Base-by-base conservation (phyloP, 2,888 invertebrate species). In the Scaptomyza reducta region DNA sequence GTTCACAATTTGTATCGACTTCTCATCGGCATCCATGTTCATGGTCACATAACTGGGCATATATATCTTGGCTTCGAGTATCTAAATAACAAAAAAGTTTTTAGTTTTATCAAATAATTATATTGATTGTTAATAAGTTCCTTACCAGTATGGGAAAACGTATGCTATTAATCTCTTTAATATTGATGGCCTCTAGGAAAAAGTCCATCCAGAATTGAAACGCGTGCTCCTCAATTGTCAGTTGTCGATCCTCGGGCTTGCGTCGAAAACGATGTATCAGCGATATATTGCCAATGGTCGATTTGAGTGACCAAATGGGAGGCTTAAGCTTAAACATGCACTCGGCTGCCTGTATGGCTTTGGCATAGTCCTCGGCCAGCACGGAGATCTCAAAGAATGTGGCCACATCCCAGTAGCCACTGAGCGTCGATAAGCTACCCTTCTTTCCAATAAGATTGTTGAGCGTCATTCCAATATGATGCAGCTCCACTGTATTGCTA, bases 181-280 rank as follows among this genome's bases (percentile, higher is more conserved):
- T 93, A 90, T 96, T 96, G 29, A 96, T 97, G 11, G 98, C 98
- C 92, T 98, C 99, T 38, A 97, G 94, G 91, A 99, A 99, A 92
- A 97, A 99, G 89, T 99, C 99, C 95, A 98, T 97, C 99, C 99
- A 99, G 92, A 99, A 99, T 77, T 96, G 94, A 91, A 99, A 99
- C 1, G 97, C 94, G 92, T 97, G 95, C 90, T 97, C 96, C 90
- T 97, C 97, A 0, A 96, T 95, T 0, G 95, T 94, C 10, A 93
- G 93, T 79, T 94, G 94, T 27, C 92, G 90, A 61, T 97, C 96
- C 80, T 96, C 96, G 66, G 94, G 94, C 83, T 95, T 95, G 90
- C 96, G 96, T 55, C 97, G 94, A 92, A 98, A 98, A 74, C 96
- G 93, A 91, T 97, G 97, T 89, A 99, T 99, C 64, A 99, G 93